Base-by-base conservation (phyloP, 2,888 invertebrate species). In the Dermolepida albohirtum region DNA sequence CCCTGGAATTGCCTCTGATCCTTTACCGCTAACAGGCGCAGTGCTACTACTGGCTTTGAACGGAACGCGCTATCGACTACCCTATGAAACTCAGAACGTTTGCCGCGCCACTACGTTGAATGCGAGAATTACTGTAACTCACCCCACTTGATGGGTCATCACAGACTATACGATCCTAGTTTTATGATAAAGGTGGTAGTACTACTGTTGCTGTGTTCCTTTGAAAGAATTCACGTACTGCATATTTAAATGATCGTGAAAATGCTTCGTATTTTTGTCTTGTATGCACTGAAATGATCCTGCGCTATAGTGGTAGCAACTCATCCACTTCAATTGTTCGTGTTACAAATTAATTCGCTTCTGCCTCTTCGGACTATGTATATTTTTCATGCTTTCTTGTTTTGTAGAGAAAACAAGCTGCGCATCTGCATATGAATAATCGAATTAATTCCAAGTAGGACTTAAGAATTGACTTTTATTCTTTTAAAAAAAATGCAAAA, bases 141-240 rank as follows among this genome's bases (percentile, higher is more conserved):
- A 73, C 74, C 74, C 74, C 34, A 73, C 74, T 77, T 77, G 77
- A 77, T 77, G 76, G 76, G 76, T 76, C 77, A 78, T 77, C 77
- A 73, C 74, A 73, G 74, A 71, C 71, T 75, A 71, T 70, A 72
- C 72, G 73, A 76, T 75, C 70, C 73, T 67, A 74, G 73, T 74
- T 76, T 76, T 74, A 75, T 71, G 74, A 75, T 72, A 68, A 34
- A 34, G 59, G 59, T 47, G 43, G 47, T 47, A 47, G 47, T 34
- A 62, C 14, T 62, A 62, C 34, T 62, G 17, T 34, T 62, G 47
- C 34, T 47, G 17, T 34, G 59, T 47, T 62, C 59, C 59, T 34
- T 47, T 39, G 10, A 16, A 47, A 62, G 39, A 62, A 62, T 62
- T 62, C 5, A 29, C n/a, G n/a, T n/a, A n/a, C n/a, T n/a, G 16